Evolutionary conservation across 2,797 vertebrate genomes (phyloP).

Genomic region (Cyclopterus lumpus): DNA sequence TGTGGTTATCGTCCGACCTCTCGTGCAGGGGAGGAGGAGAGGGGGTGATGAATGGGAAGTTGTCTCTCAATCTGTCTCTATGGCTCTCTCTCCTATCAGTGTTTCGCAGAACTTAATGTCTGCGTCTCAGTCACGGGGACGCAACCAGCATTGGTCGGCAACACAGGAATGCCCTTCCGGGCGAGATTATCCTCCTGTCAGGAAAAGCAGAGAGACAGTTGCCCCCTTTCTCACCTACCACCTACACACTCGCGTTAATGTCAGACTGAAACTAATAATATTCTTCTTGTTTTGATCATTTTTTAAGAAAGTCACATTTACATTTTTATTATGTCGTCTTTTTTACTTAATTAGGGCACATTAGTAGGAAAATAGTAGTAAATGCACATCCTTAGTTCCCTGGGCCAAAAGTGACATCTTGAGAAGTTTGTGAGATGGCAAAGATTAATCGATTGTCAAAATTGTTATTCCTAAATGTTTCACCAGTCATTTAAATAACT

Average conservation of each 20-base stretch:
- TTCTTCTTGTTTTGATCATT: not conserved
- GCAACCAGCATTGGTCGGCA: conserved; percentile 1
- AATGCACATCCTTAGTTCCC: not conserved
- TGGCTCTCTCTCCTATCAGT: conserved; percentile 28
- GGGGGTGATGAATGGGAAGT: conserved; percentile 64
- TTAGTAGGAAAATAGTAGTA: not conserved
- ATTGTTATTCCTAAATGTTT: conserved; percentile 12
- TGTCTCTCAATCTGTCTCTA: conserved; percentile 60
- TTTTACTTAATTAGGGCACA: conserved; percentile 4
- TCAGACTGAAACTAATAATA: not conserved
- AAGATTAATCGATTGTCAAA: conserved; percentile 9
- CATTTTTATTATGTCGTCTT: conserved; percentile 3
- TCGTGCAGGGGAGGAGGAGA: conserved; percentile 38
- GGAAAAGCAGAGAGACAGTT: conserved; percentile 8
- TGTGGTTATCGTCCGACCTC: conserved; percentile 45
- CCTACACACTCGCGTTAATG: not conserved
- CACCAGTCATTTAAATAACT: not conserved
- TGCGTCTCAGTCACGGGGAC: conserved; percentile 29
- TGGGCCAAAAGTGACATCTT: not conserved
- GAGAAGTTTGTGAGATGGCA: not conserved
- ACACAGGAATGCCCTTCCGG: conserved; percentile 37
- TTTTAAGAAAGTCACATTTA: not conserved
- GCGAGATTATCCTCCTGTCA: conserved; percentile 15
- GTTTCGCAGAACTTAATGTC: conserved; percentile 18
- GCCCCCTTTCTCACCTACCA: conserved; percentile 2